A percentile compares a stretch with the other conserved stretches of the same genome.
These are phyloP conservation scores for Forbesichthys papilliferus DNA, from an alignment of 2,113 vertebrate species.

Conservation along the genomic window DNA sequence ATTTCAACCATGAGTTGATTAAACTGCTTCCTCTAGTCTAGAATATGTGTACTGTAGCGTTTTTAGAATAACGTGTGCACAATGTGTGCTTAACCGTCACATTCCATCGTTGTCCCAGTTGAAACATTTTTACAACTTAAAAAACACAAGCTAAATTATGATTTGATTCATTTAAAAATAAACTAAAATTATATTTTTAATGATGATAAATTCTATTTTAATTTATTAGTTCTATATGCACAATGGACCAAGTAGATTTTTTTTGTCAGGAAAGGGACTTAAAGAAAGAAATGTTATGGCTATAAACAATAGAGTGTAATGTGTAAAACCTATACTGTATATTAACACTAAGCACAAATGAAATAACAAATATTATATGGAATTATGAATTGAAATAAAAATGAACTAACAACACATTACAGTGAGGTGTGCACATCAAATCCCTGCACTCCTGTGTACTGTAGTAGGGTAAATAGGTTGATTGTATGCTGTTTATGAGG, in stretches of 20 bases:
- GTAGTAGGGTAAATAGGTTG: conserved; percentile 52
- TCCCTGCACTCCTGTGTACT: conserved; percentile 56
- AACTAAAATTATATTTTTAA: too few species aligned
- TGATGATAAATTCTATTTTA: too few species aligned
- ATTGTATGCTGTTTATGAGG: conserved; percentile 49
- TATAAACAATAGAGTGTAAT: conserved; percentile 11
- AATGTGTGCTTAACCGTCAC: background rate
- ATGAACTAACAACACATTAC: too few species aligned
- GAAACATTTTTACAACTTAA: too few species aligned
- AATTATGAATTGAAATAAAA: too few species aligned
- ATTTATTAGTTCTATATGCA: too few species aligned
- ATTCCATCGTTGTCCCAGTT: background rate
- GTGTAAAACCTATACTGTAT: conserved; percentile 35
- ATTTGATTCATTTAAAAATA: too few species aligned
- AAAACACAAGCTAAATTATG: too few species aligned
- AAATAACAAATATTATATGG: conserved; percentile 1
- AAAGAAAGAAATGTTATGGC: background rate
- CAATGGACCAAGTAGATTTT: too few species aligned
- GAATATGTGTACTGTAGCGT: background rate
- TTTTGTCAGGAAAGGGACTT: too few species aligned
- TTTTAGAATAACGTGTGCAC: background rate
- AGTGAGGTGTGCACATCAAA: conserved; percentile 22
- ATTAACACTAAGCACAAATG: conserved; percentile 37
- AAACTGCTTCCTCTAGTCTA: background rate
- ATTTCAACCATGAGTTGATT: background rate